Conservation (phyloP, 2,888 invertebrate genomes). For the Anorthoa munda region DNA sequence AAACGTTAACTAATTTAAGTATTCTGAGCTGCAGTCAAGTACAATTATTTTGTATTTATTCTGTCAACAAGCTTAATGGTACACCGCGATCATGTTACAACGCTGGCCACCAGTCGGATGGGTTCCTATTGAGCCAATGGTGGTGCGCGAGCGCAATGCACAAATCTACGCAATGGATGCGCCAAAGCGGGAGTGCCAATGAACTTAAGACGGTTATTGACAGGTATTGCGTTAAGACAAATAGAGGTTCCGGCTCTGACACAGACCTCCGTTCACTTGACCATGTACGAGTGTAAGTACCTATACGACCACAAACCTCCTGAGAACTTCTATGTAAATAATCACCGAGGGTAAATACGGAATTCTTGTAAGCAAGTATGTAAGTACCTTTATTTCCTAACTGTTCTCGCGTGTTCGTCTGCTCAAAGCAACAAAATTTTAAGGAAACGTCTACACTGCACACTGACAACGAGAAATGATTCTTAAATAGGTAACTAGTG, state of each 20-base stretch:
- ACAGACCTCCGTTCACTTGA: conserved; percentile 89
- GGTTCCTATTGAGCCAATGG: conserved; percentile 81
- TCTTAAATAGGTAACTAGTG: conserved; percentile 58
- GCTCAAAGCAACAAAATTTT: conserved; percentile 63
- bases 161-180: conserved; percentile 88
- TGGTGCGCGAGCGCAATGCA: conserved; percentile 83
- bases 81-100: conserved; percentile 86
- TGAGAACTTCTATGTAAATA: conserved; percentile 88
- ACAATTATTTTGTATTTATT: conserved; percentile 86
- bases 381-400: conserved; percentile 79
- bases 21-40: conserved; percentile 79
- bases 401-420: conserved; percentile 72
- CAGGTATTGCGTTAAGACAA: conserved; percentile 91
- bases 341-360: conserved; percentile 85
- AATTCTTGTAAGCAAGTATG: conserved; percentile 84
- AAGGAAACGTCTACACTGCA: conserved; percentile 56
- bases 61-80: conserved; percentile 88
- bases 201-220: conserved; percentile 90
- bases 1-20: conserved; percentile 72
- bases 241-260: conserved; percentile 88
- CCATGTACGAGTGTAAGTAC: conserved; percentile 77
- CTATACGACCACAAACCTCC: conserved; percentile 84
- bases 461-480: conserved; percentile 49
- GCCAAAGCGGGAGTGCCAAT: conserved; percentile 90
- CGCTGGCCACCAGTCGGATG: conserved; percentile 84